Base-by-base conservation (phyloP, 2,113 vertebrate species). In the Notarius quadriscutis region DNA sequence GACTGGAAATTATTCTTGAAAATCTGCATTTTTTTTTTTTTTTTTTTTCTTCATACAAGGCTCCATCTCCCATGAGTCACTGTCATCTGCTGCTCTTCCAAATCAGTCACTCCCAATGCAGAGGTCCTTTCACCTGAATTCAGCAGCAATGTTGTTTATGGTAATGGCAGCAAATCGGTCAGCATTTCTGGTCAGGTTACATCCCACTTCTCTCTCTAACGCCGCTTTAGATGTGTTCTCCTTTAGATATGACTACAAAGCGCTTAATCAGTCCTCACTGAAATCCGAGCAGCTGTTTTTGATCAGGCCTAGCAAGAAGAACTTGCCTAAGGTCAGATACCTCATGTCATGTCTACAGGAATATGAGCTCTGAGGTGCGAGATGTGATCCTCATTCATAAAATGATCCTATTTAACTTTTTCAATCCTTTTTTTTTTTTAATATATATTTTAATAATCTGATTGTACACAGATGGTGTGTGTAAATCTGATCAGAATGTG, bases 71-170 rank as follows among this genome's bases (percentile, higher is more conserved):
- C 18, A 17, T 8, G 48, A 57, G 84, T 80, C 84, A 41, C 11
- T 79, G 22, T 55, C 75, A 55, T 67, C 12, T 86, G 75, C 50
- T 27, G 30, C 11, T 1, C 62, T 81, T 69, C 18, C 85, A 71
- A 60, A 74, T 74, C 41, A 2, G 55, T 83, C 53, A 75, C 11
- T 10, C 30, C 41, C 41, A 41, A 41, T 75, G 79, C 86, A 83
- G 86, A 87, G 75, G 86, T 87, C 75, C 60, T n/a, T 80, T 80
- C 27, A 69, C 50, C 27, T 12, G 5, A 87, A 60, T 83, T 34
- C 71, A 83, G 57, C 86, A 87, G 79, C 89, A 83, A 78, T 60
- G 79, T 81, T 69, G 30, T 55, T 67, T 62, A 30, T 67, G 27
- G 79, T 81, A 22, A 67, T 83, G 60, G 58, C 77, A 27, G 22